These are phyloP conservation scores for Dipodomys spectabilis DNA, from an alignment of 2,113 vertebrate genomes.

Conservation along the genomic window DNA sequence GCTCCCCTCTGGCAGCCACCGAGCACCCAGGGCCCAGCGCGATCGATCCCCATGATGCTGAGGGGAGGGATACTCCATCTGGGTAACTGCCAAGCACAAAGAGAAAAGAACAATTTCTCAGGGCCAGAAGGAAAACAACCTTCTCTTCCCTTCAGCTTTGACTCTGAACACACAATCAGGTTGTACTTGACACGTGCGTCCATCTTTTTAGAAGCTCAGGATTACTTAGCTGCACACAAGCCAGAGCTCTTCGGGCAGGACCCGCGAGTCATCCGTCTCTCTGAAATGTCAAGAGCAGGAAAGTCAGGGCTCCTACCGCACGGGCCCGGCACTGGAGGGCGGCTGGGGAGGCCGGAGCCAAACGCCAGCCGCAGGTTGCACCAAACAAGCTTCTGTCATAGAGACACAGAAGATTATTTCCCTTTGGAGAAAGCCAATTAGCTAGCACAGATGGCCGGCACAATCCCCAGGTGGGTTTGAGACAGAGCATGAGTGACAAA, in stretches of 20 bases:
- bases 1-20: not conserved
- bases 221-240: not conserved
- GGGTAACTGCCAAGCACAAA: not conserved
- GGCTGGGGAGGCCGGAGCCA: not conserved
- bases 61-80: rapidly evolving
- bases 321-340: not conserved
- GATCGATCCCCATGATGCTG: rapidly evolving
- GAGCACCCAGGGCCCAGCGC: rapidly evolving
- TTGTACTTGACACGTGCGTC: not conserved
- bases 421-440: not conserved
- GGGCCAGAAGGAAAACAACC: not conserved
- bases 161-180: not conserved
- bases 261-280: not conserved
- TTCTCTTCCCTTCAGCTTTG: not conserved
- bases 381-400: not conserved
- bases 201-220: not conserved
- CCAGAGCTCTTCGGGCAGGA: not conserved
- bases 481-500: not conserved
- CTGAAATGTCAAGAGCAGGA: not conserved
- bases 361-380: rapidly evolving
- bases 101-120: not conserved
- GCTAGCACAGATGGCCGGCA: not conserved
- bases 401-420: not conserved
- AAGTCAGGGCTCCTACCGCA: rapidly evolving
- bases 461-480: not conserved